A percentile compares a stretch with the other conserved stretches of the same genome.
Evolutionary conservation across 2,888 invertebrate species (phyloP).

Genomic region (Stomorhina lunata): DNA sequence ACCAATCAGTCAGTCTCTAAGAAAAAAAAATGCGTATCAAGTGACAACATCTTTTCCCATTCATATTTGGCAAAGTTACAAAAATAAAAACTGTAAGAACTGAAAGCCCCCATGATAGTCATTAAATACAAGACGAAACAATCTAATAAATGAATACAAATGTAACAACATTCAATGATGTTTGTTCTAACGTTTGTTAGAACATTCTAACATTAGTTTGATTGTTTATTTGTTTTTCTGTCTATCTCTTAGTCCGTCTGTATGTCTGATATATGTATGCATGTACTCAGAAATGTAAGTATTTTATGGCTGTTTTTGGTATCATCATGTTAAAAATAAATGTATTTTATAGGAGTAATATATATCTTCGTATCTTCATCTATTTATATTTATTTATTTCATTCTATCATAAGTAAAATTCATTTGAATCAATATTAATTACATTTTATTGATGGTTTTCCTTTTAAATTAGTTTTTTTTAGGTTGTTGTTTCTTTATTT

Average conservation of each 20-base stretch:
- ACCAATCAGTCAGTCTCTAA: neutral
- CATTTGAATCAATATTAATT: constrained; percentile 60
- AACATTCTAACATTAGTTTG: neutral
- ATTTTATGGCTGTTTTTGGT: neutral
- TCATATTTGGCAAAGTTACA: constrained; percentile 10
- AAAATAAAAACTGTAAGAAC: neutral
- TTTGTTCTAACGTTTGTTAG: constrained; percentile 11
- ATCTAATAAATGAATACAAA: constrained; percentile 39
- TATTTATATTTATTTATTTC: neutral
- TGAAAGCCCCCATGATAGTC: constrained; percentile 17
- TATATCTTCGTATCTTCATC: too few species aligned
- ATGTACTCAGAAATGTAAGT: neutral
- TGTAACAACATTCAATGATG: constrained; percentile 24
- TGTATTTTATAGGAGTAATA: neutral
- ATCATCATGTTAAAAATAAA: neutral
- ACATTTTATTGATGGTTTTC: constrained; percentile 59
- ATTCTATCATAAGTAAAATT: neutral
- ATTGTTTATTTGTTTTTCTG: neutral
- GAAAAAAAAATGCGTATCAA: constrained; percentile 9
- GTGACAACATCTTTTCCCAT: constrained; percentile 33
- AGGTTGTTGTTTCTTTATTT: neutral
- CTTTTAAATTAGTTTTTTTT: constrained; percentile 51
- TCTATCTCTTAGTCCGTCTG: neutral
- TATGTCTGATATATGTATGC: neutral
- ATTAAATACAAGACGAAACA: constrained; percentile 22